phyloP scores from a whole-genome alignment of 2,888 invertebrate genomes.

The Beris chalybata region DNA sequence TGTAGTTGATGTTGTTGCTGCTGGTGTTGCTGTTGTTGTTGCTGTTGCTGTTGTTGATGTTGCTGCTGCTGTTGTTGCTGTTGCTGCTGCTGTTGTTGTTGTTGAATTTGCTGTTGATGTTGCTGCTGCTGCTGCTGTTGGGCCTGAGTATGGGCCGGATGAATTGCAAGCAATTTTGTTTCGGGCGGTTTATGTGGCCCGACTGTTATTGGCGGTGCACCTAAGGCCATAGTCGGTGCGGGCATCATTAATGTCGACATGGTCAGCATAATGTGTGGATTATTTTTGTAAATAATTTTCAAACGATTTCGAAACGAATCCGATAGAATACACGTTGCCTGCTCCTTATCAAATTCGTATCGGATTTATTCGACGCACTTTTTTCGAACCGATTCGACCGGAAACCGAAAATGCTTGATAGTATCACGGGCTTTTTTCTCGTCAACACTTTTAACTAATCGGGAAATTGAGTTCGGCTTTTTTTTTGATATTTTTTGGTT shows the following conservation, averaged over 20 bases:
- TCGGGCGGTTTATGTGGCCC: conserved; percentile 57
- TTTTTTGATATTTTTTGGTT: too few relatives aligned
- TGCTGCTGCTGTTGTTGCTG: conserved; percentile 39
- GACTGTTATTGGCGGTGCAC: conserved; percentile 56
- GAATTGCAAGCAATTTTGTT: conserved; percentile 56
- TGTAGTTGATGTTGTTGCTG: conserved; percentile 40
- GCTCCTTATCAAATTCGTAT: too few relatives aligned
- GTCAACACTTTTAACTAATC: too few relatives aligned
- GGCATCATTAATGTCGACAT: conserved; percentile 59
- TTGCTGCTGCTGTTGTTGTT: conserved; percentile 42
- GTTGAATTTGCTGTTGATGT: conserved; percentile 37
- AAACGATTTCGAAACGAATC: conserved; percentile 37
- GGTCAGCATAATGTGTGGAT: conserved; percentile 52
- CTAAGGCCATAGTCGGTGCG: conserved; percentile 56
- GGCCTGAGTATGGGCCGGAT: conserved; percentile 49
- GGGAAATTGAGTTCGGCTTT: too few relatives aligned
- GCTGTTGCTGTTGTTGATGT: conserved; percentile 45
- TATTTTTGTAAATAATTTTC: conserved; percentile 42
- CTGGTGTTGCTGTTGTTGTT: conserved; percentile 44
- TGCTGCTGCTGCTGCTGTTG: conserved; percentile 45
- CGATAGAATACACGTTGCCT: conserved; percentile 39
- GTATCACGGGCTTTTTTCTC: too few relatives aligned
- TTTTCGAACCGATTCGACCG: too few relatives aligned
- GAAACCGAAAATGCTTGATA: too few relatives aligned
- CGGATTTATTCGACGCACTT: too few relatives aligned